Evolutionary conservation across 2,888 invertebrate genomes (phyloP).

Genomic region (Halictus ligatus): DNA sequence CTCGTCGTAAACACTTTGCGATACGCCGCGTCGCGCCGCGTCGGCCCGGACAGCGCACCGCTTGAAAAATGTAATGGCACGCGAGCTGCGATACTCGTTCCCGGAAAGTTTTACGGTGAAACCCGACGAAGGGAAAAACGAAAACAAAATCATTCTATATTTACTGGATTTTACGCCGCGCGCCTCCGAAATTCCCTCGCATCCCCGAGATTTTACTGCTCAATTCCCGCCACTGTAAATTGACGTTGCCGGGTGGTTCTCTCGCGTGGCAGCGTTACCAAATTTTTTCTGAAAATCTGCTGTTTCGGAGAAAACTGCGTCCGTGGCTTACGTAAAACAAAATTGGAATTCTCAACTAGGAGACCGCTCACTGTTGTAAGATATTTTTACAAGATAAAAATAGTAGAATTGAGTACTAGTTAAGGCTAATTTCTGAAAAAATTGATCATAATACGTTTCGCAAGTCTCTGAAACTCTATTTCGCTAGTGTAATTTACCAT

Average conservation of each 20-base stretch:
- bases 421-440: no score
- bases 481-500: no score
- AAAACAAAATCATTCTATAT: background rate
- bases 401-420: no score
- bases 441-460: no score
- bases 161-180: background rate
- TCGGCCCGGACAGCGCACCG: background rate
- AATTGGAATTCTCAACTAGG: background rate
- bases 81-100: constrained; percentile 5
- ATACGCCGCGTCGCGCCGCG: constrained; percentile 8
- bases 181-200: background rate
- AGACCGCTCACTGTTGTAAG: background rate
- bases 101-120: constrained; percentile 12
- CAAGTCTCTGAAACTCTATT: no score
- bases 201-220: background rate
- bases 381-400: no score
- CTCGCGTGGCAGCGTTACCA: background rate
- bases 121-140: constrained; percentile 1
- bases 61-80: constrained; percentile 7
- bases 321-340: background rate
- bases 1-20: constrained; percentile 62
- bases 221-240: background rate
- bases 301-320: no score
- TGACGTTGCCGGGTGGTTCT: background rate
- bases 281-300: background rate